Evolutionary conservation across 1,140 invertebrate species (phyloP).

Genomic region (Gryllus bimaculatus): DNA sequence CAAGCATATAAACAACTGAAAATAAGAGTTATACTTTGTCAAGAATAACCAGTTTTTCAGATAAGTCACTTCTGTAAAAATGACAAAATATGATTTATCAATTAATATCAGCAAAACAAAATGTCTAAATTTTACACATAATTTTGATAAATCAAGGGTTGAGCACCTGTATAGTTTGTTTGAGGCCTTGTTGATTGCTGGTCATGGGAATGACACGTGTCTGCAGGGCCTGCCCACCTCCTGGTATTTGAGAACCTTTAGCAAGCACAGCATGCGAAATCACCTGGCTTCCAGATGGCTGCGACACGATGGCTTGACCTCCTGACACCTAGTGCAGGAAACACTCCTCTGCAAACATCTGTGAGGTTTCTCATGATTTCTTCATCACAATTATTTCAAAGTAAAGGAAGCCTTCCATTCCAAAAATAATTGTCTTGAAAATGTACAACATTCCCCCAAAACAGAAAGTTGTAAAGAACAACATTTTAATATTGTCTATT

Average conservation of each 20-base stretch:
- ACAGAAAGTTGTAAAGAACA: too few species aligned
- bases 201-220: slow-evolving; percentile 42
- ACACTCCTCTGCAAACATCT: not conserved
- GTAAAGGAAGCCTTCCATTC: too few species aligned
- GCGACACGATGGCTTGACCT: slow-evolving; percentile 21
- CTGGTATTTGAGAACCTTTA: slow-evolving; percentile 26
- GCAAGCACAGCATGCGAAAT: slow-evolving; percentile 30
- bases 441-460: too few species aligned
- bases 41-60: too few species aligned
- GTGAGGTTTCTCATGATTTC: not conserved
- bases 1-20: too few species aligned
- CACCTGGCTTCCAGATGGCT: slow-evolving; percentile 25
- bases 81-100: not conserved
- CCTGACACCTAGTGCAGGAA: slow-evolving; percentile 20
- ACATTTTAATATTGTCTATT: too few species aligned
- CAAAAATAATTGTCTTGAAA: too few species aligned
- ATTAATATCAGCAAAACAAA: not conserved
- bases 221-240: slow-evolving; percentile 29
- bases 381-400: not conserved
- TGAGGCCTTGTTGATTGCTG: slow-evolving; percentile 33
- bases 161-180: slow-evolving; percentile 47
- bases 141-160: not conserved
- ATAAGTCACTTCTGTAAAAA: too few species aligned
- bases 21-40: too few species aligned
- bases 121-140: not conserved